Evolutionary conservation across 53 echinoderm and acorn worm species (phyloP).

Genomic region (Holothuria scabra): DNA sequence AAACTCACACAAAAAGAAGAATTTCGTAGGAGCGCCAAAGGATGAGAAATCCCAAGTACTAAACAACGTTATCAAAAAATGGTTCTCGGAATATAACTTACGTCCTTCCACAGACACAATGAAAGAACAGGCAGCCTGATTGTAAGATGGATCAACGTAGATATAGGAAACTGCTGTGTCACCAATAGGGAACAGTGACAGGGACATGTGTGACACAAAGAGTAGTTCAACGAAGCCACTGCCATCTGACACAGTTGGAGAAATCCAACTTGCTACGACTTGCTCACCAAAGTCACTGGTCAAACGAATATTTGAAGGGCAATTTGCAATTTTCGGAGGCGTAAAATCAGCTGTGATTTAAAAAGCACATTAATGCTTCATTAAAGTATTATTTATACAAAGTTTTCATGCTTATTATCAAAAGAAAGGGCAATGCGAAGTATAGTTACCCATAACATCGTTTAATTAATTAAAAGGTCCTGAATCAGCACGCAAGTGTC

Average conservation of each 20-base stretch:
- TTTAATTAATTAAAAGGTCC: no score
- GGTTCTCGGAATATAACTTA: neutral
- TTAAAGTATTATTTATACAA: neutral
- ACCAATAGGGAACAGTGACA: slow-evolving; percentile 42
- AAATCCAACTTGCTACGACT: slow-evolving; percentile 40
- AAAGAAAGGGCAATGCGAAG: no score
- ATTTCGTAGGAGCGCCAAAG: no score
- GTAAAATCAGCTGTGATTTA: slow-evolving; percentile 46
- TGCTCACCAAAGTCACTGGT: slow-evolving; percentile 19
- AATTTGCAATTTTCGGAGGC: slow-evolving; percentile 43
- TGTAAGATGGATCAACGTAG: slow-evolving; percentile 42
- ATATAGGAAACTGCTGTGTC: slow-evolving; percentile 62
- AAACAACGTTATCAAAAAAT: no score
- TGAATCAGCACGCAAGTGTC: no score
- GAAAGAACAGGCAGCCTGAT: slow-evolving; percentile 29
- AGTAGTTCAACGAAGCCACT: slow-evolving; percentile 21
- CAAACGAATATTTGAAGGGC: slow-evolving; percentile 52
- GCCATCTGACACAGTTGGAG: slow-evolving; percentile 63
- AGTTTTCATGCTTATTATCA: no score
- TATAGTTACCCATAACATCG: no score
- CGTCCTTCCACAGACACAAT: slow-evolving; percentile 14
- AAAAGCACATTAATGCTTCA: neutral
- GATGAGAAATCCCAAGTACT: no score
- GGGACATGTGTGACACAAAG: slow-evolving; percentile 59
- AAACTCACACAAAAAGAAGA: no score